These are phyloP conservation scores for Tholera decimalis DNA, from an alignment of 2,888 invertebrate genomes.

Conservation along the genomic window DNA sequence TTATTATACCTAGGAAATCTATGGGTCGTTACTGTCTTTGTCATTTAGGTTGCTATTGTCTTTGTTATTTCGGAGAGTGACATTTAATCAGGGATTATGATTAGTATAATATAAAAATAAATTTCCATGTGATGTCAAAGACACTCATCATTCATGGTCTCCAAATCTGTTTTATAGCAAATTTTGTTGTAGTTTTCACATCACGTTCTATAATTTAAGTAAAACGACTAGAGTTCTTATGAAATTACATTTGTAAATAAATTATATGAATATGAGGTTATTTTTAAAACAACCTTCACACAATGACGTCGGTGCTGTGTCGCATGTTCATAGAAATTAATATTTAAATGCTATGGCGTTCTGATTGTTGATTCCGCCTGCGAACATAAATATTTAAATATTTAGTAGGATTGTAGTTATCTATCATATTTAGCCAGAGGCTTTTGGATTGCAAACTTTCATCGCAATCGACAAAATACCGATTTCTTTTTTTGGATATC, in stretches of 20 bases:
- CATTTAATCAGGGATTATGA: too few relatives aligned
- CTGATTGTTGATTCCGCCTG: slow-evolving; percentile 13
- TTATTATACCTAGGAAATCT: too few relatives aligned
- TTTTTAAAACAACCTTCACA: slow-evolving; percentile 32
- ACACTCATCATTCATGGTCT: too few relatives aligned
- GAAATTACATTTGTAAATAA: background rate
- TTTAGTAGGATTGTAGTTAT: background rate
- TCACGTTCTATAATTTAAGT: background rate
- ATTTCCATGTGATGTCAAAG: too few relatives aligned
- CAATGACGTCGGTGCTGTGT: slow-evolving; percentile 20
- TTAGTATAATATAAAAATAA: too few relatives aligned
- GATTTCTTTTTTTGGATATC: too few relatives aligned
- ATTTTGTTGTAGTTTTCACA: background rate
- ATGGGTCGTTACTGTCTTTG: too few relatives aligned
- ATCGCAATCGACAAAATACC: too few relatives aligned
- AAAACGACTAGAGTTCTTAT: background rate
- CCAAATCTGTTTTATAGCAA: background rate
- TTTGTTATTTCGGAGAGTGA: too few relatives aligned
- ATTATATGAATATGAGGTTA: slow-evolving; percentile 2
- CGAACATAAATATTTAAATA: background rate
- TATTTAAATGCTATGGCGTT: slow-evolving; percentile 31
- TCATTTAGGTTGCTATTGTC: too few relatives aligned
- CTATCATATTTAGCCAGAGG: too few relatives aligned
- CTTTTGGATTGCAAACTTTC: background rate
- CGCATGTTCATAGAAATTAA: slow-evolving; percentile 37